phyloP scores from a whole-genome alignment of 2,888 invertebrate genomes.

The Cacoxenus indagator region DNA sequence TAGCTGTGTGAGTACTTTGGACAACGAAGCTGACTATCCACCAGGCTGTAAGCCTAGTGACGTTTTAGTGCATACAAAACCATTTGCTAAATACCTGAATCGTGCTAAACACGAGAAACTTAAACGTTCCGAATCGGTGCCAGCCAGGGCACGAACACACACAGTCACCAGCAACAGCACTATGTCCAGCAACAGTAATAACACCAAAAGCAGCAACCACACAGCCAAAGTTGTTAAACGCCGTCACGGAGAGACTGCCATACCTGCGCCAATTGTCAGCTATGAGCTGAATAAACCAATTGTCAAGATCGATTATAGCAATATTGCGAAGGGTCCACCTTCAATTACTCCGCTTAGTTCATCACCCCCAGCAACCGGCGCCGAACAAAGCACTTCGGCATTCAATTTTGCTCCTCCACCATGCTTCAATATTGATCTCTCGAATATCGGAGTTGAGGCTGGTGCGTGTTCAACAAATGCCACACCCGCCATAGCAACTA shows the following conservation, averaged over 20 bases:
- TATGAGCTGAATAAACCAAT: slow-evolving; percentile 68
- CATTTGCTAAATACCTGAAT: slow-evolving; percentile 30
- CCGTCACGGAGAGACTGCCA: slow-evolving; percentile 50
- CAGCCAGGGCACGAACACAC: slow-evolving; percentile 30
- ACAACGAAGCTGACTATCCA: slow-evolving; percentile 1
- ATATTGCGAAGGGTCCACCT: slow-evolving; percentile 54
- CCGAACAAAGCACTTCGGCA: slow-evolving; percentile 31
- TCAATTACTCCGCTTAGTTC: slow-evolving; percentile 37
- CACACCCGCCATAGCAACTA: slow-evolving; percentile 40
- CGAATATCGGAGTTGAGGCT: slow-evolving; percentile 66
- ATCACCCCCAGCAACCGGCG: slow-evolving; percentile 13
- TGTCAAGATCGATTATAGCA: slow-evolving; percentile 71
- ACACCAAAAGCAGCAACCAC: slow-evolving; percentile 25
- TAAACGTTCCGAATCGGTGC: slow-evolving; percentile 59
- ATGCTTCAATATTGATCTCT: slow-evolving; percentile 69
- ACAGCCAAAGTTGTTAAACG: neutral
- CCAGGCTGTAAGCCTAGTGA: slow-evolving; percentile 21
- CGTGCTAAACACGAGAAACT: slow-evolving; percentile 48
- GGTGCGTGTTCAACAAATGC: slow-evolving; percentile 36
- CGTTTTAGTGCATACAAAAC: slow-evolving; percentile 44
- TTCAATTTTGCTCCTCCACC: slow-evolving; percentile 58
- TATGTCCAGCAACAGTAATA: neutral
- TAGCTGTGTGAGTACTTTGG: slow-evolving; percentile 11
- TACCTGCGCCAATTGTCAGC: slow-evolving; percentile 68
- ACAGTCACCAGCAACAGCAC: neutral